Conservation (phyloP, 2,113 vertebrate species). For the Cnemophilus loriae region DNA sequence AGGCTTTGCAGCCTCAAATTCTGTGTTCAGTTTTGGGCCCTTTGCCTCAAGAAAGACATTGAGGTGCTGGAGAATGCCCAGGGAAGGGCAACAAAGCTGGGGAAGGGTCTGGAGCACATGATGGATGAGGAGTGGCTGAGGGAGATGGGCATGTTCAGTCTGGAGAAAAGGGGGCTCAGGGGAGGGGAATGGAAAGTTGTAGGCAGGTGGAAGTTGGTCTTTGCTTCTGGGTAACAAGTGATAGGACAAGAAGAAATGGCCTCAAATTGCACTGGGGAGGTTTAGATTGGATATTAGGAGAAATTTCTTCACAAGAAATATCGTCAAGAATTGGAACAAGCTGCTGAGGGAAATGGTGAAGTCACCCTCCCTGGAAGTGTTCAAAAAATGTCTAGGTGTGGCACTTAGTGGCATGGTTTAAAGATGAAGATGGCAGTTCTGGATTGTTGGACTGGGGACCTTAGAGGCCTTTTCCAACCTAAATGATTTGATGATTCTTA, state of each 20-base stretch:
- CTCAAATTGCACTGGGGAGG: background rate
- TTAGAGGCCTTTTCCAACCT: background rate
- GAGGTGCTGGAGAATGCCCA: background rate
- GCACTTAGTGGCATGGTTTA: background rate
- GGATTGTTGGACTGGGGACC: background rate
- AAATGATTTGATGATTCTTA: background rate
- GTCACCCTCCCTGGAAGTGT: background rate
- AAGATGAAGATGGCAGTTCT: background rate
- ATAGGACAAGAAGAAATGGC: background rate
- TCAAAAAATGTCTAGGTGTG: background rate
- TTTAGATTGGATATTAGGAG: background rate
- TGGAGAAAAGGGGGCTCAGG: background rate
- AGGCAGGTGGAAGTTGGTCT: background rate
- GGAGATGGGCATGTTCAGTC: background rate
- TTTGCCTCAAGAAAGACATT: background rate
- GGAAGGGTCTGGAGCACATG: background rate
- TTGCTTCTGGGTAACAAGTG: background rate
- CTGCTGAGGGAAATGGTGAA: background rate
- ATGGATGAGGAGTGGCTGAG: background rate
- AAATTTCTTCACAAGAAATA: background rate
- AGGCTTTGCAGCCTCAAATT: background rate
- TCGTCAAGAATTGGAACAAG: background rate
- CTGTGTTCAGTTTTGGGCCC: background rate
- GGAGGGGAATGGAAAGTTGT: background rate
- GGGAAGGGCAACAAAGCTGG: background rate